Evolutionary conservation across 2,888 invertebrate genomes (phyloP), one percentile per base, ranked within the genome.

Genomic region (Apantesis nais): DNA sequence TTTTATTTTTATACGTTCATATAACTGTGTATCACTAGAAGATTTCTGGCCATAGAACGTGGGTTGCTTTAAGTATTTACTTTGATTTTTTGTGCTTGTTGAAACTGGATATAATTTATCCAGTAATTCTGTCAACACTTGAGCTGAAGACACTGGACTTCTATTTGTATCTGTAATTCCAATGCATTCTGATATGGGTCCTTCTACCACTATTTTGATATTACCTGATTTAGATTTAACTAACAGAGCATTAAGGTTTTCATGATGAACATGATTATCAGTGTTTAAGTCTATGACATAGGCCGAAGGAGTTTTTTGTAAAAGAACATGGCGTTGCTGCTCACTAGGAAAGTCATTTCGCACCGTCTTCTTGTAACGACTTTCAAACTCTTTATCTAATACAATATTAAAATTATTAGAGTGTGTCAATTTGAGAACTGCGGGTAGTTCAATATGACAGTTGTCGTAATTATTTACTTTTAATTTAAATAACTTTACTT

Each of bases 361-460:
- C 14, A 91, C 77, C 9, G 78, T 76, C 67, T 87, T 67, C 58
- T 74, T 86, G 62, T 84, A 89, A 37, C 61, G 75, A 48, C 78
- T 89, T 81, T 91, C 90, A 79, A 87, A 92, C 83, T 94, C 93
- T 77, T 91, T 92, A 69, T 93, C 91, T 61, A 92, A 72, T 55
- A 90, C 76, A 61, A 93, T 75, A 31, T 86, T 70, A 73, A 83
- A 92, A 78, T 90, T 91, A 2, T 82, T 75, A 9, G 92, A 92
- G 63, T 75, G 29, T n/a, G 90, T 90, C 16, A 67, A 60, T 79
- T 86, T 86, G 69, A 92, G 78, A 29, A 90, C 77, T 31, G 86
- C 87, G 14, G 89, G 85, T 44, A 84, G 75, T 44, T 86, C 81
- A 29, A 74, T 39, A 60, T 84, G 72, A 62, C 74, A 64, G 44